Evolutionary conservation across 2,113 vertebrate genomes (phyloP).

Genomic region (Aythya baeri): DNA sequence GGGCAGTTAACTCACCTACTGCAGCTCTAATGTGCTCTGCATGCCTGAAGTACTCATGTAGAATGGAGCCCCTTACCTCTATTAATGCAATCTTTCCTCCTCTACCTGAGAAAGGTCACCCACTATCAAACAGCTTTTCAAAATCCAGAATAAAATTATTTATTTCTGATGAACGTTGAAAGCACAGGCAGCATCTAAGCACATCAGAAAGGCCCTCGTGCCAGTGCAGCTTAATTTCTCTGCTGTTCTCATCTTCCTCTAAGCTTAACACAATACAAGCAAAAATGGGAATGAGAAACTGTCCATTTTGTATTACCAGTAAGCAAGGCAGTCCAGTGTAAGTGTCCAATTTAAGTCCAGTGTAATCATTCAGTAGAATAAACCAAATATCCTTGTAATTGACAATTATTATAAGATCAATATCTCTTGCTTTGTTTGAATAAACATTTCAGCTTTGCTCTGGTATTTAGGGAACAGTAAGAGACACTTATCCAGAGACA

Average conservation of each 20-base stretch:
- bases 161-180: neutral
- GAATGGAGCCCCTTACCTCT: neutral
- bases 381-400: neutral
- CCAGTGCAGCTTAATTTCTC: neutral
- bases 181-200: neutral
- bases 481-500: rapidly evolving
- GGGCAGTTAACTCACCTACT: neutral
- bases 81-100: neutral
- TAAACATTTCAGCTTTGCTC: neutral
- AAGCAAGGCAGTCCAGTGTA: neutral
- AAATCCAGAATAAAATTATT: neutral
- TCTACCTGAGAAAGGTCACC: neutral
- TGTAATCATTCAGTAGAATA: neutral
- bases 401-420: neutral
- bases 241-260: neutral
- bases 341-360: neutral
- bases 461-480: neutral
- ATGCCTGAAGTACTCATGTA: neutral
- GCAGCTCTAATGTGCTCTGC: rapidly evolving
- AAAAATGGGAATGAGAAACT: neutral
- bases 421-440: neutral
- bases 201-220: neutral
- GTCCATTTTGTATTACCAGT: neutral
- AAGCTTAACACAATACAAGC: neutral
- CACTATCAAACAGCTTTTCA: neutral